Evolutionary conservation across 1,140 invertebrate genomes (phyloP), one percentile per base, ranked within the genome.

Genomic region (Zaprionus inermis): DNA sequence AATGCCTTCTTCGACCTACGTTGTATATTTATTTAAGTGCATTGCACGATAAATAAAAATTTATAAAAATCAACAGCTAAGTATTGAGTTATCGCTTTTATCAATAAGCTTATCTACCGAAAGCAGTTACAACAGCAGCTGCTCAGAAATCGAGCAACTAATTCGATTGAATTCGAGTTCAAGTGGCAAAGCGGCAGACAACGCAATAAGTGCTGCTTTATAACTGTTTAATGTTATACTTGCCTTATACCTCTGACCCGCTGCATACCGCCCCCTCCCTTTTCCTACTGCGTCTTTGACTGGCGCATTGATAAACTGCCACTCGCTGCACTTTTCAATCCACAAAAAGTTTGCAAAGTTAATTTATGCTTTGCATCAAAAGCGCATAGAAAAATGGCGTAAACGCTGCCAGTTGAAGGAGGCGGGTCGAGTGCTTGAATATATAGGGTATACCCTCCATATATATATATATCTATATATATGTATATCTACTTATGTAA

Each of bases 291-390:
- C n/a, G n/a, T 28, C 24, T 28, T 5, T 5, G 24, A 28, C 30
- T 54, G 41, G 71, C 22, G 3, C 67, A 59, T 55, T 79, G 76
- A 56, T 66, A 79, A 88, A 83, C 65, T 72, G 77, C 55, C 79
- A 77, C 64, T 84, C 72, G 57, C 56, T 79, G 83, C 79, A 82
- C 55, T 76, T 83, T 86, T 76, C 68, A 76, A 68, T 76, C 58
- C 34, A 52, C 24, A 76, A 76, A 79, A 89, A 69, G 66, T 89
- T 88, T 88, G 76, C 59, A 73, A 89, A 89, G 70, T 83, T 88
- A 88, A 88, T 88, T 89, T 88, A 88, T 89, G 76, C 82, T 68
- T 60, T 72, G 72, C 82, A 82, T 88, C 83, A 85, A 88, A 88
- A 86, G 72, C 59, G 72, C 66, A 75, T 44, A 34, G 51, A 34